Percentiles rank a stretch among this genome's conserved stretches.
Conservation (phyloP, 2,797 vertebrate genomes). For the Chlorospingus semifuscus region DNA sequence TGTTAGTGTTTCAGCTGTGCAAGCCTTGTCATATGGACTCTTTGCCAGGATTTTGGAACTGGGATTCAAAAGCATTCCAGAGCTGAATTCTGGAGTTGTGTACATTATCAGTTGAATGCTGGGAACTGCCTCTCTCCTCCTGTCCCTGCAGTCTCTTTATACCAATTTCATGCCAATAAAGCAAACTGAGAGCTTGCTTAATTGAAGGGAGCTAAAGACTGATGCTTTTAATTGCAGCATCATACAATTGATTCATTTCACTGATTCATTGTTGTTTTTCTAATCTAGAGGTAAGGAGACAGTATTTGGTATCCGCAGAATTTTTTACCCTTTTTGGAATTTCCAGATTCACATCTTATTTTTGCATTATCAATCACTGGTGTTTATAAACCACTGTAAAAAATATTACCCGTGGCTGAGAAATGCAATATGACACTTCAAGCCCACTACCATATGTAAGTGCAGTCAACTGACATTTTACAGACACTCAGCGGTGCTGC, state of each 20-base stretch:
- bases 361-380: constrained; percentile 41
- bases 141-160: not conserved
- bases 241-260: not conserved
- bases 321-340: constrained; percentile 1
- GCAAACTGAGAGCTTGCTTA: not conserved
- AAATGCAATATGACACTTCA: constrained; percentile 4
- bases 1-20: not conserved
- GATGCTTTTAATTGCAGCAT: not conserved
- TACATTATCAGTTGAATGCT: not conserved
- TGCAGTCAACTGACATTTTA: not conserved
- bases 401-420: constrained; percentile 28
- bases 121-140: not conserved
- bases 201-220: not conserved
- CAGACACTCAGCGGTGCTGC: not conserved
- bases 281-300: not conserved
- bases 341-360: constrained; percentile 1
- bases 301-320: not conserved
- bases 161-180: not conserved
- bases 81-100: not conserved
- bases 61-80: not conserved
- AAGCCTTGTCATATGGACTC: not conserved
- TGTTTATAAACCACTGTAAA: constrained; percentile 54
- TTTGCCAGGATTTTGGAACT: not conserved
- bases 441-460: not conserved
- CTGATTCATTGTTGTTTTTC: not conserved